A percentile compares a stretch with the other conserved stretches of the same genome.
Evolutionary conservation across 2,888 invertebrate species (phyloP).

Genomic region (Drosophila lacicola): DNA sequence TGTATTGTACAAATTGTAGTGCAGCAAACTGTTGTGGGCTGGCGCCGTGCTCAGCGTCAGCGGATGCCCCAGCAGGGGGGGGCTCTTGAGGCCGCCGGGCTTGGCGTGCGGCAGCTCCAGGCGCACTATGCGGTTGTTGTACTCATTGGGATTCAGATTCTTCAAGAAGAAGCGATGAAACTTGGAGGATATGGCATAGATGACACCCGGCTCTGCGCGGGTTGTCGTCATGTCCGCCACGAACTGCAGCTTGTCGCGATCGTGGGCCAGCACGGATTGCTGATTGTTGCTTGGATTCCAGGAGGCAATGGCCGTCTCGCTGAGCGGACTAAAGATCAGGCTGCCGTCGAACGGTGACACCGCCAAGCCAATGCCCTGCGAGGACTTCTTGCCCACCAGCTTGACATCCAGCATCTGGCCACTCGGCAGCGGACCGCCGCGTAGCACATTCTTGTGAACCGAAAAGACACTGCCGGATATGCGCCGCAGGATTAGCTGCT

Average conservation of each 20-base stretch:
- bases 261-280: slow-evolving; percentile 91
- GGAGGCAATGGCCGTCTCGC: slow-evolving; percentile 92
- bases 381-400: slow-evolving; percentile 93
- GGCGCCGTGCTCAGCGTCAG: slow-evolving; percentile 36
- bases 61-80: slow-evolving; percentile 34
- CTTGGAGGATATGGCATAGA: slow-evolving; percentile 91
- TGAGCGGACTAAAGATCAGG: slow-evolving; percentile 91
- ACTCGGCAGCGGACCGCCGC: slow-evolving; percentile 90
- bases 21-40: slow-evolving; percentile 52
- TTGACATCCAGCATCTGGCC: slow-evolving; percentile 90
- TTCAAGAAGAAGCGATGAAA: slow-evolving; percentile 93
- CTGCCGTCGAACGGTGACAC: slow-evolving; percentile 90
- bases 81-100: slow-evolving; percentile 9
- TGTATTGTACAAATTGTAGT: slow-evolving; percentile 45
- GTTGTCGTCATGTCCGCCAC: slow-evolving; percentile 90
- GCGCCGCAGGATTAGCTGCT: background rate
- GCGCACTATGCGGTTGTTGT: slow-evolving; percentile 91
- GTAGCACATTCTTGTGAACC: slow-evolving; percentile 90
- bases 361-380: slow-evolving; percentile 91
- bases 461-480: slow-evolving; percentile 88
- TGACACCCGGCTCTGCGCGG: slow-evolving; percentile 88
- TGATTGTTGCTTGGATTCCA: slow-evolving; percentile 91
- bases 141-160: slow-evolving; percentile 88
- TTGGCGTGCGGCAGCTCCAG: slow-evolving; percentile 81
- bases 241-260: slow-evolving; percentile 91